Base-by-base conservation (phyloP, 2,797 vertebrate species). In the Tamandua tetradactyla region DNA sequence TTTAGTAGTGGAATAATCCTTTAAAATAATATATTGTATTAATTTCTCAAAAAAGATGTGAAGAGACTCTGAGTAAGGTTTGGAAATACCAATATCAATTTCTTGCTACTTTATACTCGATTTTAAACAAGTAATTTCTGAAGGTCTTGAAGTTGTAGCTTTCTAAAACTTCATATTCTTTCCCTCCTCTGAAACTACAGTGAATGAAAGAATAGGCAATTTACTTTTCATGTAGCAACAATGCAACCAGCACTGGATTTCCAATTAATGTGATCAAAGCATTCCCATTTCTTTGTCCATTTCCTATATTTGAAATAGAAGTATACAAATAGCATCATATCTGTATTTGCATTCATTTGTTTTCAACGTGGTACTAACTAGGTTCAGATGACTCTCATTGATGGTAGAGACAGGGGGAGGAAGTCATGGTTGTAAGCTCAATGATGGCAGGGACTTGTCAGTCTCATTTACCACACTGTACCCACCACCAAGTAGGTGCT, bases 191-290 rank as follows among this genome's bases (percentile, higher is more conserved):
- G 40, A 84, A 86, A 13, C 42, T 78, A 61, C 30, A 91, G 55
- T 57, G 40, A 94, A 79, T 47, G 40, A 91, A 80, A n/a, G n/a
- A n/a, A 89, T 13, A 84, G 57, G 8, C 20, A 57, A 84, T 68
- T 92, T 85, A 47, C 8, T 86, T 82, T 62, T 86, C 66, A 44
- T 61, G n/a, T 13, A 87, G 32, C 2, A 74, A 44, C 62, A 78
- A 44, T 30, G 57, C 35, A 72, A 8, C 42, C 68, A 84, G 52
- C 47, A 69, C 13, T 96, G 89, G 44, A 81, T 62, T 93, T 94
- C 40, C 81, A 92, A 79, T 57, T 72, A 94, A 76, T 66, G 87
- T 52, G 9, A 79, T 61, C 72, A 23, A 55, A 32, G 49, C 55
- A 82, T n/a, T 61, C n/a, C 6, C 59, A 13, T 87, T 76, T 81